Conservation (phyloP, 2,113 vertebrate species). For the Syngnathus typhle region DNA sequence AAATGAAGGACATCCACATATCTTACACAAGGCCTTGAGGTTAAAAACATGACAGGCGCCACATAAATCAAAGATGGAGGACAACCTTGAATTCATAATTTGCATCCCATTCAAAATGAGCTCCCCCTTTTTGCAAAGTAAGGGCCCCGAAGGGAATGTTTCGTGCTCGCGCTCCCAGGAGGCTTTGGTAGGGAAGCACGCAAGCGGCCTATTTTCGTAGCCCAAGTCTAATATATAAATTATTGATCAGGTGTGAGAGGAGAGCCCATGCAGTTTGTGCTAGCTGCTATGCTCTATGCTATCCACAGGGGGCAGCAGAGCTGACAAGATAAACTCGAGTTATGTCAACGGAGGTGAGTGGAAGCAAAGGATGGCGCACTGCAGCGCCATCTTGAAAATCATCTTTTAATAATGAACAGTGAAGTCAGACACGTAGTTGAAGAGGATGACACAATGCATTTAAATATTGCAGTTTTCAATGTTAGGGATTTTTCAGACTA, state of each 20-base stretch:
- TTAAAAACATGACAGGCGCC: neutral
- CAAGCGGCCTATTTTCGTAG: slow-evolving; percentile 31
- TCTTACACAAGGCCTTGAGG: neutral
- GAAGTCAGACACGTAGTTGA: neutral
- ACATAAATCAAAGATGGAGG: neutral
- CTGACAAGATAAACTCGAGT: neutral
- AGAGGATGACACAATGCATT: neutral
- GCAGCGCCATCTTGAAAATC: neutral
- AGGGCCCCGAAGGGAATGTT: slow-evolving; percentile 9
- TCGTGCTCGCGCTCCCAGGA: neutral
- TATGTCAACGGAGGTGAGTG: neutral
- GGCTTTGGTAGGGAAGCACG: neutral
- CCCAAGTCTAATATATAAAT: slow-evolving; percentile 51
- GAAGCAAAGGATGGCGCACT: too few relatives aligned
- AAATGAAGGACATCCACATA: neutral
- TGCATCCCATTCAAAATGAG: slow-evolving; percentile 12
- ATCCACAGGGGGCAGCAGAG: slow-evolving; percentile 62
- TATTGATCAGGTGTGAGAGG: slow-evolving; percentile 55
- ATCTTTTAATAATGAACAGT: slow-evolving; percentile 1
- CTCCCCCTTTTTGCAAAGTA: neutral
- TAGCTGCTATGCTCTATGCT: slow-evolving; percentile 40
- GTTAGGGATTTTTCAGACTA: neutral
- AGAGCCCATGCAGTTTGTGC: neutral
- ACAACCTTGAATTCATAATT: neutral
- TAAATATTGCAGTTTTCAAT: neutral